These are phyloP conservation scores for Tretioscincus oriximinensis DNA, from an alignment of 2,113 vertebrate species.

Conservation along the genomic window DNA sequence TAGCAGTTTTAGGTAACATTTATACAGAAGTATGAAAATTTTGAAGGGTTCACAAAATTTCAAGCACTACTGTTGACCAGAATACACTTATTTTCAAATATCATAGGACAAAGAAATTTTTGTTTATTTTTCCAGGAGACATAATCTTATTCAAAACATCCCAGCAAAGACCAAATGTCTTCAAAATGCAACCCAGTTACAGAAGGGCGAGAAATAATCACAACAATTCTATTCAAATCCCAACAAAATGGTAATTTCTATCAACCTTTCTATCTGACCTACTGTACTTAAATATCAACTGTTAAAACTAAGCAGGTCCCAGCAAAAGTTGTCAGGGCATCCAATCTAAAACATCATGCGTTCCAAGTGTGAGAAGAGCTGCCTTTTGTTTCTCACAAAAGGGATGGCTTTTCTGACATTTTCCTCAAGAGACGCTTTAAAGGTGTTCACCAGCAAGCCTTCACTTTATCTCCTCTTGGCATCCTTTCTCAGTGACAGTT, in stretches of 20 bases:
- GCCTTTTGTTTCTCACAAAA: slow-evolving; percentile 30
- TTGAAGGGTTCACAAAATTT: no score
- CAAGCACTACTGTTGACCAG: no score
- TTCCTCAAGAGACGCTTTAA: slow-evolving; percentile 46
- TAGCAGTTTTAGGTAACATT: no score
- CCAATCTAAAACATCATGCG: slow-evolving; percentile 14
- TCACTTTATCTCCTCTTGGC: slow-evolving; percentile 30
- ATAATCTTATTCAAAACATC: slow-evolving; percentile 12
- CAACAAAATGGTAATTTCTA: slow-evolving; percentile 35
- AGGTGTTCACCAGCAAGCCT: slow-evolving; percentile 23
- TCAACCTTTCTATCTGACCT: slow-evolving; percentile 32
- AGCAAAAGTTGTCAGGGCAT: slow-evolving; percentile 38
- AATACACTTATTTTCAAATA: background rate
- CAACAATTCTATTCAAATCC: slow-evolving; percentile 32
- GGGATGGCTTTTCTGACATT: slow-evolving; percentile 21
- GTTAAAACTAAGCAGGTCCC: slow-evolving; percentile 25
- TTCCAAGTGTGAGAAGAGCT: slow-evolving; percentile 38
- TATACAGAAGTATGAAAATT: no score
- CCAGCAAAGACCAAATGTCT: slow-evolving; percentile 23
- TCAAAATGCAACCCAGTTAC: slow-evolving; percentile 45
- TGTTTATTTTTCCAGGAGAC: slow-evolving; percentile 2
- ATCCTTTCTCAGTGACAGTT: slow-evolving; percentile 27
- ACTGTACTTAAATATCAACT: slow-evolving; percentile 38
- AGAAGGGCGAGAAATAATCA: slow-evolving; percentile 39
- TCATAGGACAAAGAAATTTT: slow-evolving; percentile 8